Evolutionary conservation across 1,140 invertebrate species (phyloP), one percentile per base, ranked within the genome.

Genomic region (Rhynchophorus ferrugineus): DNA sequence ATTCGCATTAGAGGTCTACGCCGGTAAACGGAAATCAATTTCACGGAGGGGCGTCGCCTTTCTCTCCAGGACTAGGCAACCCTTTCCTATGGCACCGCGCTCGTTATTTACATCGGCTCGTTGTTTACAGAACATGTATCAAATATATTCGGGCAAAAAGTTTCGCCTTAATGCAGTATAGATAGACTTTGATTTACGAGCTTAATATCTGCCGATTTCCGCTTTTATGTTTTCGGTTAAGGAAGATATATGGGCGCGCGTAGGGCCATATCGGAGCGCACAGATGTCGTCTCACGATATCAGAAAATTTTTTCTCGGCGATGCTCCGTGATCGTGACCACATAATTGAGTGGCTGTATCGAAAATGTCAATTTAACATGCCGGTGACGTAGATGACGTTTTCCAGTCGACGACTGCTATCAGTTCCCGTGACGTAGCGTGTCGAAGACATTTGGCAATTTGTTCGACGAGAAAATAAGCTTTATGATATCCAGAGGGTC

Each of bases 191-290:
- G 49, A 51, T 51, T 51, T 51, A 51, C 42, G 49, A 44, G 38
- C 11, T 44, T 44, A 51, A 51, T 51, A 51, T 51, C 49, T 51
- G 49, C 49, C 36, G 49, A 51, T 51, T 39, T 51, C 41, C 42
- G 49, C 49, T 51, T 44, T 51, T 51, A 51, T 51, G 49, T 44
- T 51, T 51, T 51, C 49, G 49, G 49, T 51, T 51, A 51, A 44
- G 21, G 42, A 51, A 51, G 49, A 51, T 51, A 41, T 51, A 51
- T 44, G 41, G 14, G 18, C 44, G 29, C 33, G 42, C 13, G 43
- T 51, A 51, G 35, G 43, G 49, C 49, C 34, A 24, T 51, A 43
- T 51, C 49, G 35, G 49, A 41, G 21, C 41, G 44, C 21, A 39
- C 14, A 11, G 48, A 3, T 16, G 36, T 38, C 36, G 36, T 29